A percentile compares a stretch with the other conserved stretches of the same genome.
Evolutionary conservation across 2,888 invertebrate species (phyloP).

Genomic region (Xylota segnis): DNA sequence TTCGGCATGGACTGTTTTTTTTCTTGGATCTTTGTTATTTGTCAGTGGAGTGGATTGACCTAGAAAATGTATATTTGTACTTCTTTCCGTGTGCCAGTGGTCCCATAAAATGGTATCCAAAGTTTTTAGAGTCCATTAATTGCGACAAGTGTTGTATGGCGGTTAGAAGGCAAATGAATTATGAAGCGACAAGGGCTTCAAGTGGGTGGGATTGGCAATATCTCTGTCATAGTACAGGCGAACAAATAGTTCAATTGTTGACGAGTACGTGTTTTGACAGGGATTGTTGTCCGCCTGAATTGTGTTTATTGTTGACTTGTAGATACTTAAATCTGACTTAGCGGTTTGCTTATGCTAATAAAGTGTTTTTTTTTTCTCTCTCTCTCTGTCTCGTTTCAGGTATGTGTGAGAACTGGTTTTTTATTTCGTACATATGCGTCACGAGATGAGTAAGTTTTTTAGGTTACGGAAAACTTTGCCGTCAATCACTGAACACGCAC

Average conservation of each 20-base stretch:
- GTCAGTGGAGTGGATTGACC: slow-evolving; percentile 69
- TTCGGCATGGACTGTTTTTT: background rate
- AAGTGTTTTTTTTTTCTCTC: slow-evolving; percentile 38
- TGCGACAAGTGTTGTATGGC: slow-evolving; percentile 61
- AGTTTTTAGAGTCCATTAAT: slow-evolving; percentile 53
- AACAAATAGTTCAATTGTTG: slow-evolving; percentile 59
- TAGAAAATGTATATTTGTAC: slow-evolving; percentile 60
- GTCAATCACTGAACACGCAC: background rate
- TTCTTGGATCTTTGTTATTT: slow-evolving; percentile 37
- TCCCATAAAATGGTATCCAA: slow-evolving; percentile 47
- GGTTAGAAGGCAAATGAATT: slow-evolving; percentile 47
- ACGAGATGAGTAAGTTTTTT: slow-evolving; percentile 24
- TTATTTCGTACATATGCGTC: background rate
- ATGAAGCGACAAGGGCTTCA: slow-evolving; percentile 38
- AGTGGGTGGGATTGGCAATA: slow-evolving; percentile 43
- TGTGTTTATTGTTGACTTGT: background rate
- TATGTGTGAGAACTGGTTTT: slow-evolving; percentile 44
- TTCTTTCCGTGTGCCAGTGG: slow-evolving; percentile 42
- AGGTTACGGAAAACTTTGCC: background rate
- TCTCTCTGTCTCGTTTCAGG: slow-evolving; percentile 61
- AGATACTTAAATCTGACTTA: background rate
- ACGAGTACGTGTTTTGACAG: slow-evolving; percentile 38
- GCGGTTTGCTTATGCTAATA: slow-evolving; percentile 36
- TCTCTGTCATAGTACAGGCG: background rate
- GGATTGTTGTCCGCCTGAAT: slow-evolving; percentile 2